Evolutionary conservation across 2,797 vertebrate species (phyloP), one percentile per base, ranked within the genome.

Genomic region (Sebastes vulpes): DNA sequence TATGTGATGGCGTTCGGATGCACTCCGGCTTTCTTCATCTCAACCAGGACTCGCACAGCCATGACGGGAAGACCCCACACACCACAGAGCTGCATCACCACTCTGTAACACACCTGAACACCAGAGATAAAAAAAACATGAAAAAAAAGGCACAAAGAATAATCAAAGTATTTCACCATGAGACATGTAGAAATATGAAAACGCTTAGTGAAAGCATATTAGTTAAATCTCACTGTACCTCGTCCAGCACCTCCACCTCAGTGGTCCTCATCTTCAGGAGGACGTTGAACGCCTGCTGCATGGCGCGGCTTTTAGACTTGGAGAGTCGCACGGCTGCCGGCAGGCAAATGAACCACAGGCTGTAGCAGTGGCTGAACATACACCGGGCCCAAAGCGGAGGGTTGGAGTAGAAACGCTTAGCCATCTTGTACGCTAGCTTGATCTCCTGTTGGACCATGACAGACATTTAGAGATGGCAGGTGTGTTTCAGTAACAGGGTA

Each of bases 261-360:
- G 95, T 96, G 93, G 95, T 97, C 86, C 97, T 97, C 98, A 99
- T 99, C 93, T 97, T 98, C 28, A 98, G 95, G 23, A 99, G 96
- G 32, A 98, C 91, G 68, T 97, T 96, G 42, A 97, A 97, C 0
- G 98, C 98, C 87, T 98, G 97, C 81, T 99, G 98, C 94, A 99
- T 97, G 84, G 97, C 97, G 26, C 95, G 95, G 63, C 95, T 94
- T 86, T 99, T 99, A 38, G 96, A 97, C 87, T 97, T 97, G 68
- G 97, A 96, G 80, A 97, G 89, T 65, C 96, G 96, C 71, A 98
- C 95, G 14, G 96, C 96, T 6, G 98, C 97, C 5, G 98, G 98
- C 87, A 99, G 96, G 93, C 98, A 99, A 94, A 99, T 98, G 94
- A 99, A 99, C 99, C 99, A 99, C 3, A 99, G 90, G 86, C 98